Evolutionary conservation across 2,113 vertebrate species (phyloP).

Genomic region (Bubalus kerabau): DNA sequence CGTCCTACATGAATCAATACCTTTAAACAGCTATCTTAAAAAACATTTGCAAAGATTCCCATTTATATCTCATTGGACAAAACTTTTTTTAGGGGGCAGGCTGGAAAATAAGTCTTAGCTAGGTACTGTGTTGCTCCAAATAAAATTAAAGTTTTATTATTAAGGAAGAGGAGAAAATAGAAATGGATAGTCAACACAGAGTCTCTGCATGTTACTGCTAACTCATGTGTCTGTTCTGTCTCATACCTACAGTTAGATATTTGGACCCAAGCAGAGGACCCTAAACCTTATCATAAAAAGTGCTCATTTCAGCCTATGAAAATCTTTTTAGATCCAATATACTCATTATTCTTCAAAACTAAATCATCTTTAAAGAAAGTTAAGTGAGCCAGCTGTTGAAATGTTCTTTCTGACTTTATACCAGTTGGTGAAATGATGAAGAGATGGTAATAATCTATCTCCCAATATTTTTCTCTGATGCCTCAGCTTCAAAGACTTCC

Average conservation of each 20-base stretch:
- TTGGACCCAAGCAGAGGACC: background rate
- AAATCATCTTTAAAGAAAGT: background rate
- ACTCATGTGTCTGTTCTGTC: background rate
- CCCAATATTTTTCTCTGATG: background rate
- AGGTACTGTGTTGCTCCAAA: background rate
- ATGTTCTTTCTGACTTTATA: background rate
- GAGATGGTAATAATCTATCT: background rate
- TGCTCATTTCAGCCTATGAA: background rate
- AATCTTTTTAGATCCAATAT: background rate
- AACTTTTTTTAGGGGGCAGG: background rate
- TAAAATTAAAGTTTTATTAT: background rate
- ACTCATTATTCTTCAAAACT: background rate
- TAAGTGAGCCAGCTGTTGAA: background rate
- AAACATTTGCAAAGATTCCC: background rate
- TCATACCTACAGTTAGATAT: background rate
- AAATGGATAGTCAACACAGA: background rate
- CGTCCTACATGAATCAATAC: background rate
- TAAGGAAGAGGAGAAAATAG: background rate
- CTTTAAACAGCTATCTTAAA: background rate
- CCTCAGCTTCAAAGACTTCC: constrained; percentile 1
- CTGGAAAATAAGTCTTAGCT: background rate
- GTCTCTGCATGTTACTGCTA: background rate
- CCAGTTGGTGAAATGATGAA: constrained; percentile 24
- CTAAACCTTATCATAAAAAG: background rate
- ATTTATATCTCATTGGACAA: background rate